Evolutionary conservation across 2,797 vertebrate genomes (phyloP).

Genomic region (Sparidentex hasta): DNA sequence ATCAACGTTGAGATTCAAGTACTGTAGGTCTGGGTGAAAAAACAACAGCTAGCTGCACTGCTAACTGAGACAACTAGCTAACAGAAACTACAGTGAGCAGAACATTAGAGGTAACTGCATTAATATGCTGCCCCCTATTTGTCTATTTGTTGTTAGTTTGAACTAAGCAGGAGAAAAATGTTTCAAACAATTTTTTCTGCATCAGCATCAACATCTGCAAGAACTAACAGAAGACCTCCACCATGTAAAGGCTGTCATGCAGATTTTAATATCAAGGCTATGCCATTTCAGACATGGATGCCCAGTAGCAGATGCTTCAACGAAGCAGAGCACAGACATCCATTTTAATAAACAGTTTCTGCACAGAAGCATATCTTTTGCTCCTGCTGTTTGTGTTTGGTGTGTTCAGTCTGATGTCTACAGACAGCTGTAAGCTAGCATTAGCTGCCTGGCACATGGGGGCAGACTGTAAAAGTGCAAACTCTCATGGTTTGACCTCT

Average conservation of each 20-base stretch:
- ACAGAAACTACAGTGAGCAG: too few species aligned
- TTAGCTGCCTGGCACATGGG: constrained; percentile 19
- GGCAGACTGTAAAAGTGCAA: background rate
- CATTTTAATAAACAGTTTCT: constrained; percentile 11
- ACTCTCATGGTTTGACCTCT: constrained; percentile 18
- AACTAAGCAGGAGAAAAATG: too few species aligned
- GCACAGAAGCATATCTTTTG: constrained; percentile 9
- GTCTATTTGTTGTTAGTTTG: too few species aligned
- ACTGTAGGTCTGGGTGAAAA: background rate
- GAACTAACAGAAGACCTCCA: background rate
- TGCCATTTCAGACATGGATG: background rate
- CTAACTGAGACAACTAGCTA: too few species aligned
- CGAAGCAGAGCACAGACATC: background rate
- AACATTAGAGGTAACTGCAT: too few species aligned
- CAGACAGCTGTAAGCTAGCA: constrained; percentile 26
- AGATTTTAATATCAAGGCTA: background rate
- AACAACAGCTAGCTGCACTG: too few species aligned
- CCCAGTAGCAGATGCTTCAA: background rate
- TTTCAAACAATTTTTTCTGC: background rate
- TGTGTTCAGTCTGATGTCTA: constrained; percentile 27
- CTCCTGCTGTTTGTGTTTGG: constrained; percentile 37
- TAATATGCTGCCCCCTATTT: too few species aligned
- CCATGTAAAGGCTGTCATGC: background rate
- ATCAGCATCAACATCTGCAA: background rate
- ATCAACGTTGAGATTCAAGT: background rate